Base-by-base conservation (phyloP, 2,113 vertebrate genomes). In the Salvator merianae region DNA sequence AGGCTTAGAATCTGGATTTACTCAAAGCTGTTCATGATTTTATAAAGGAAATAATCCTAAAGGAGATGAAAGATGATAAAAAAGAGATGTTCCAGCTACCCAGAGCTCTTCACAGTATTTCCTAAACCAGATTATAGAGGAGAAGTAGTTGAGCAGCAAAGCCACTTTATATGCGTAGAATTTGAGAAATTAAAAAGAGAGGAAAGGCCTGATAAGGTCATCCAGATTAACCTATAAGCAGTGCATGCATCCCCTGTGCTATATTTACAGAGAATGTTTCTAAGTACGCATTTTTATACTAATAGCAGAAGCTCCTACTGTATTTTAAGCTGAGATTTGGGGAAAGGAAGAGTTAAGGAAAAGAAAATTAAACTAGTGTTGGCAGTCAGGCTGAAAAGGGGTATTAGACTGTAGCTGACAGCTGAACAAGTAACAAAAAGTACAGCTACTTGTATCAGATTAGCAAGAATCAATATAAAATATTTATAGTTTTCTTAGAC, bases 1-100 rank as follows among this genome's bases (percentile, higher is more conserved):
- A 84, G 66, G 38, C 80, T 75, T 84, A 80, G 82, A 82, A 87
- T 86, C 79, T 86, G 84, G 34, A 88, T 90, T 73, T 88, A 81
- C 73, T 85, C 83, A 63, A 59, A 91, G 73, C 59, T 82, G 30
- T 92, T 69, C 53, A 66, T 86, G 89, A 89, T 93, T 87, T 82
- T 82, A 88, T 69, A 40, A 87, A 80, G 82, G 90, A 74, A 90
- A 59, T 63, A 70, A 79, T 86, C 79, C 78, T 88, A 65, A 84
- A 88, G 75, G 86, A 86, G 87, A 83, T 24, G 8, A 84, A 72
- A 9, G 10, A 82, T 88, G 71, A 83, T 68, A 69, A 62, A 59
- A 79, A 12, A 70, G 59, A 18, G 10, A 80, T 65, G 69, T 90
- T 87, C 86, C 82, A 65, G 53, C 75, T 86, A 88, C 82, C 79